Evolutionary conservation across 2,113 vertebrate genomes (phyloP).

Genomic region (Triplophysa siluroides): DNA sequence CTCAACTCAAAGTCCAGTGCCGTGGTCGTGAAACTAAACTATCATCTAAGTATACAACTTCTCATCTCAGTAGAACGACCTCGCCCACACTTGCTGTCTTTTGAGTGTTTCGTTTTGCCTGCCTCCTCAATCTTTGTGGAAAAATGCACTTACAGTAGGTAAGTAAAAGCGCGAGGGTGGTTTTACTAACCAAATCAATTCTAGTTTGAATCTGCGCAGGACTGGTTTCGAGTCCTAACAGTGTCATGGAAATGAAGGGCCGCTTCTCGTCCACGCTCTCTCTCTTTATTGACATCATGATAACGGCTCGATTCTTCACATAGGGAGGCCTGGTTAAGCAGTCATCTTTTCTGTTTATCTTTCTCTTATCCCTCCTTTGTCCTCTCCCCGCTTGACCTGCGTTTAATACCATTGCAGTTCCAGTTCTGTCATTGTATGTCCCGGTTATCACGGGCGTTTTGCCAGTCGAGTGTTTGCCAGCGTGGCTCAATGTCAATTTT

Average conservation of each 20-base stretch:
- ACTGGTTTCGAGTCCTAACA: not conserved
- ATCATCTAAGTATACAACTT: constrained; percentile 8
- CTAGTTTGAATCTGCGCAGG: not conserved
- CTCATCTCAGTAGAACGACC: constrained; percentile 17
- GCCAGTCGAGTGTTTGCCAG: constrained; percentile 12
- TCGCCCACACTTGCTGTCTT: constrained; percentile 25
- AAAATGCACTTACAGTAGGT: constrained; percentile 1
- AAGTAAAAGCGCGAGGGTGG: constrained; percentile 6
- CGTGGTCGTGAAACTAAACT: too few relatives aligned
- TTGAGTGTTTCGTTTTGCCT: not conserved
- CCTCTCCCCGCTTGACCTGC: not conserved
- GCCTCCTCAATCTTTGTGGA: not conserved
- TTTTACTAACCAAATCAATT: constrained; percentile 21
- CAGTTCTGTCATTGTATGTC: not conserved
- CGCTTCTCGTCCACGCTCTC: not conserved
- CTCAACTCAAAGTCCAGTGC: not conserved
- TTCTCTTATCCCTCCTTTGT: constrained; percentile 1
- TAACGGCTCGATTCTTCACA: not conserved
- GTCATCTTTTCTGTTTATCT: not conserved
- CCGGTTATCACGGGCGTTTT: not conserved
- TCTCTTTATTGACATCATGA: not conserved
- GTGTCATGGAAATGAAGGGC: not conserved
- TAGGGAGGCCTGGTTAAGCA: not conserved
- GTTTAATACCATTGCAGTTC: not conserved
- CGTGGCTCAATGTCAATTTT: constrained; percentile 7